Evolutionary conservation across 2,888 invertebrate species (phyloP).

Genomic region (Abscondita cerata): DNA sequence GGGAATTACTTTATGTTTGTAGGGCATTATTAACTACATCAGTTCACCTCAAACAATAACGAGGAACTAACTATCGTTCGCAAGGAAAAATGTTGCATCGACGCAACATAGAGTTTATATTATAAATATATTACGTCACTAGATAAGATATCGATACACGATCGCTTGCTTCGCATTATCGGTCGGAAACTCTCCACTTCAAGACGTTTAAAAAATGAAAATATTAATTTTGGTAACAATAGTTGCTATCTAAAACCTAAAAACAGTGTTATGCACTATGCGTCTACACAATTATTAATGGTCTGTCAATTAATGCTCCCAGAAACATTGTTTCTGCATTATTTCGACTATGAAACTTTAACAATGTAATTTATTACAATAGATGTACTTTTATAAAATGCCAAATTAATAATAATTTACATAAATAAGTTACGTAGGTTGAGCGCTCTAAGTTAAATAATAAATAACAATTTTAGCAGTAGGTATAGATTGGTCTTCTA

Average conservation of each 20-base stretch:
- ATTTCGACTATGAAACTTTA: slow-evolving; percentile 48
- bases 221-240: slow-evolving; percentile 2
- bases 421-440: neutral
- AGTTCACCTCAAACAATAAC: neutral
- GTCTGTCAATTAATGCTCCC: slow-evolving; percentile 50
- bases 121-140: neutral
- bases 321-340: slow-evolving; percentile 53
- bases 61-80: neutral
- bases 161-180: neutral
- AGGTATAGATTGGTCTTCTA: no score
- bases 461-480: no score
- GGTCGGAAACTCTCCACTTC: neutral
- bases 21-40: neutral
- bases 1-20: slow-evolving; percentile 53
- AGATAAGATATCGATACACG: slow-evolving; percentile 6
- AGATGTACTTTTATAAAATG: slow-evolving; percentile 10
- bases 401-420: neutral
- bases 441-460: no score
- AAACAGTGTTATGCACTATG: slow-evolving; percentile 12
- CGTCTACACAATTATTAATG: slow-evolving; percentile 49
- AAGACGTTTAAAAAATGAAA: neutral
- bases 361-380: slow-evolving; percentile 33
- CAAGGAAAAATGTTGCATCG: neutral
- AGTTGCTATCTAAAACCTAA: slow-evolving; percentile 12
- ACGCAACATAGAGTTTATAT: neutral